A percentile compares a stretch with the other conserved stretches of the same genome.
These are phyloP conservation scores for Taxidea taxus DNA, from an alignment of 2,113 vertebrate species.

Conservation along the genomic window DNA sequence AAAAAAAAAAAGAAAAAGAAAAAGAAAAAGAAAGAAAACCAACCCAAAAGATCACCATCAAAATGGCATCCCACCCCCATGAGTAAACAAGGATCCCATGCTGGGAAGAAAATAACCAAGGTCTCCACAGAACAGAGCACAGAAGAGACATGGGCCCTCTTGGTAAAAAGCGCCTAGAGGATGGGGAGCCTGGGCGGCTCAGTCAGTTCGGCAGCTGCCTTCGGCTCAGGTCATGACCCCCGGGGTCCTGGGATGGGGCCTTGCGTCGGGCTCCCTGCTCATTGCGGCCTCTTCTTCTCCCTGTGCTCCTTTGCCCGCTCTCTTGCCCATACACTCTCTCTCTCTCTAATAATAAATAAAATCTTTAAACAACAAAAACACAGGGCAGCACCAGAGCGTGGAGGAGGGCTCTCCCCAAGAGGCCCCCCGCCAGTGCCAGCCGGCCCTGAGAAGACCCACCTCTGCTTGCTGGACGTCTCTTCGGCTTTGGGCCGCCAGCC, in stretches of 20 bases:
- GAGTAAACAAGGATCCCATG: not conserved
- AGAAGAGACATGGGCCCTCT: not conserved
- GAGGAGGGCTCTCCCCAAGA: not conserved
- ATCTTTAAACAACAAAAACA: not conserved
- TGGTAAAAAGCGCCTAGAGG: fast-evolving
- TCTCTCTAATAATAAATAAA: not conserved
- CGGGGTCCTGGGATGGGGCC: not conserved
- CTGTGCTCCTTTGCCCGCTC: not conserved
- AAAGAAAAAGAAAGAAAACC: too few relatives aligned
- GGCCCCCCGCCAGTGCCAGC: fast-evolving
- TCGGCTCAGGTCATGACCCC: not conserved
- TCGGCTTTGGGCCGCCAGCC: constrained; percentile 96
- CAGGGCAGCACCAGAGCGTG: fast-evolving
- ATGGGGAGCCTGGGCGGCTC: too few relatives aligned
- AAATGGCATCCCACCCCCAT: not conserved
- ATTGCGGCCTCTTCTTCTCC: not conserved
- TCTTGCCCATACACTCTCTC: not conserved
- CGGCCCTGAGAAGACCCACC: constrained; percentile 77
- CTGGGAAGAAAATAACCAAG: not conserved
- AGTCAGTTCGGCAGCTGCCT: not conserved
- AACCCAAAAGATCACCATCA: not conserved
- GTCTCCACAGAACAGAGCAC: not conserved
- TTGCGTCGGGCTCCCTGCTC: too few relatives aligned
- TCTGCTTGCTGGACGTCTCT: constrained; percentile 97
- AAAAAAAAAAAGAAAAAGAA: too few relatives aligned